phyloP scores from a whole-genome alignment of 2,797 vertebrate genomes.

The Buceros bicornis region DNA sequence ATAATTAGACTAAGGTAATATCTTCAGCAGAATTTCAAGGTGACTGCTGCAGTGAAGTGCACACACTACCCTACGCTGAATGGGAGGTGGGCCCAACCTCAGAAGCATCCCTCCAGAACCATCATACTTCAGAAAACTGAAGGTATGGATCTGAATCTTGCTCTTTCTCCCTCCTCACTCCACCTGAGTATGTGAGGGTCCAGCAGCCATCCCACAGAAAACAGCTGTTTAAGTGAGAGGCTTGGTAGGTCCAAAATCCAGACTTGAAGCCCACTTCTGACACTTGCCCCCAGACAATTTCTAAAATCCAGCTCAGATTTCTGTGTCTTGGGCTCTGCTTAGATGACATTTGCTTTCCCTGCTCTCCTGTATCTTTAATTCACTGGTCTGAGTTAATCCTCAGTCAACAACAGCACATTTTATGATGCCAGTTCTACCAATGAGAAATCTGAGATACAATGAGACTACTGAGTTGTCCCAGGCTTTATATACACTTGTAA shows the following conservation, averaged over 20 bases:
- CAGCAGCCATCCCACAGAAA: background rate
- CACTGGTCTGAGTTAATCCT: background rate
- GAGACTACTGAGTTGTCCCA: background rate
- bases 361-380: background rate
- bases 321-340: background rate
- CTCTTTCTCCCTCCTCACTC: background rate
- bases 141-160: background rate
- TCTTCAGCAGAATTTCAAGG: conserved; percentile 7
- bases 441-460: background rate
- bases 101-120: background rate
- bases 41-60: background rate
- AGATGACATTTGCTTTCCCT: background rate
- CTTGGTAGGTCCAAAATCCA: background rate
- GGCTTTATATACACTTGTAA: background rate
- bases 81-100: background rate
- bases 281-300: background rate
- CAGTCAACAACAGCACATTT: background rate
- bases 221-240: rapidly evolving
- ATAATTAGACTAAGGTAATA: conserved; percentile 46
- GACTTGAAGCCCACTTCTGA: background rate
- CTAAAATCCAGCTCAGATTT: background rate
- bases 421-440: background rate
- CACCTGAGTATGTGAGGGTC: background rate
- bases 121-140: background rate
- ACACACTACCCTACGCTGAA: background rate